These are phyloP conservation scores for Ophion slaviceki DNA, from an alignment of 2,888 invertebrate species.

Conservation along the genomic window DNA sequence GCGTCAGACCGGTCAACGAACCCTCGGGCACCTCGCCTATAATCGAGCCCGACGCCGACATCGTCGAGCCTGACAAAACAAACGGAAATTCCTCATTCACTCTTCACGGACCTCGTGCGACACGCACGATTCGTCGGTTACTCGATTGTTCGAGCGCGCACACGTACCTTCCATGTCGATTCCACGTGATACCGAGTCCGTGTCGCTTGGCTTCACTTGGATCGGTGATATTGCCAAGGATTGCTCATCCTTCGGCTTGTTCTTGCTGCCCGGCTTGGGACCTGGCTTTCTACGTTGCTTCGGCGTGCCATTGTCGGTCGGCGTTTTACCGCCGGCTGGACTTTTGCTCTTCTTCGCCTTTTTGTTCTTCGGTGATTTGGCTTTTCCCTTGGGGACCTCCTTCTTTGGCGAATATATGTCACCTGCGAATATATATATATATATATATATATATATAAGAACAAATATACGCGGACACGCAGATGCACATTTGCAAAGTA, in stretches of 20 bases:
- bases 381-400: conserved; percentile 75
- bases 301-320: conserved; percentile 77
- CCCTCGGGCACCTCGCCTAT: conserved; percentile 70
- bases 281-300: conserved; percentile 82
- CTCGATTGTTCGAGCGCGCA: neutral
- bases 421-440: conserved; percentile 66
- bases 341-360: conserved; percentile 76
- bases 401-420: conserved; percentile 81
- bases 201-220: conserved; percentile 72
- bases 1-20: conserved; percentile 78
- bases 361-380: conserved; percentile 78
- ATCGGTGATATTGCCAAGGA: conserved; percentile 70
- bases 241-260: conserved; percentile 75
- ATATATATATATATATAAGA: conserved; percentile 33
- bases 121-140: neutral
- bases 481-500: neutral
- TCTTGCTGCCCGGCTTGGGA: conserved; percentile 82
- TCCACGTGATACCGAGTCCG: conserved; percentile 59
- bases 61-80: conserved; percentile 70
- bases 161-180: conserved; percentile 62
- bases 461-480: neutral
- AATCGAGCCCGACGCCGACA: conserved; percentile 75
- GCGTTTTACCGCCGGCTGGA: conserved; percentile 75
- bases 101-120: neutral
- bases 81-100: conserved; percentile 4